These are phyloP conservation scores for Melieria crassipennis DNA, from an alignment of 2,888 invertebrate species.

Conservation along the genomic window DNA sequence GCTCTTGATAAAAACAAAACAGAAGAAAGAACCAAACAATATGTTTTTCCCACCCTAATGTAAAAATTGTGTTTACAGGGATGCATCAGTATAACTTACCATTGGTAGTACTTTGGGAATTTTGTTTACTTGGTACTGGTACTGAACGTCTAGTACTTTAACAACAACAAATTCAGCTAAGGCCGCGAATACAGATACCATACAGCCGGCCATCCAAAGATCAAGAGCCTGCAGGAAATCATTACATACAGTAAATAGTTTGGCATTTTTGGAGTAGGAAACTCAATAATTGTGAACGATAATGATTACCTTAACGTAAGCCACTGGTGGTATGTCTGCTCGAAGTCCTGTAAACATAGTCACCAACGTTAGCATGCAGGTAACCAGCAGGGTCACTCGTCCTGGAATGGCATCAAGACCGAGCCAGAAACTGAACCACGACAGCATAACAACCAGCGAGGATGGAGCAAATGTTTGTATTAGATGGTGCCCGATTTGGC, in stretches of 20 bases:
- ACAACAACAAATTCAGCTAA: conserved; percentile 85
- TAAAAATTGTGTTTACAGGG: no score
- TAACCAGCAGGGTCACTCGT: conserved; percentile 81
- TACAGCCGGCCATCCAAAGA: conserved; percentile 90
- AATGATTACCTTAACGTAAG: conserved; percentile 80
- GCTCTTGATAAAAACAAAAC: neutral
- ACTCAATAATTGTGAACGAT: neutral
- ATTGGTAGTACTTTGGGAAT: conserved; percentile 65
- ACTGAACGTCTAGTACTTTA: conserved; percentile 81
- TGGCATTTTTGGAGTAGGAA: neutral
- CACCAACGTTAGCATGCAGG: conserved; percentile 84
- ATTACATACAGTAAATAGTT: conserved; percentile 31
- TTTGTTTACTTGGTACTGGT: conserved; percentile 73
- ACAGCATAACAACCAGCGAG: conserved; percentile 82
- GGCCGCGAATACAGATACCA: conserved; percentile 87
- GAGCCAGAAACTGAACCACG: conserved; percentile 90
- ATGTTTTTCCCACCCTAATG: neutral
- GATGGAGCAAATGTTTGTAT: conserved; percentile 89
- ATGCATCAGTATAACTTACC: conserved; percentile 51
- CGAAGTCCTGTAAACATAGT: conserved; percentile 87
- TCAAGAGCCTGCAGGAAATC: conserved; percentile 74
- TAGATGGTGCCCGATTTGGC: conserved; percentile 85
- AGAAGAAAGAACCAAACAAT: neutral
- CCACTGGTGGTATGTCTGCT: conserved; percentile 86
- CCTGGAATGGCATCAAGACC: conserved; percentile 87